Percentiles rank a stretch among this genome's conserved stretches.
phyloP scores from a whole-genome alignment of 2,888 invertebrate genomes.

The Metallyticus violacea region DNA sequence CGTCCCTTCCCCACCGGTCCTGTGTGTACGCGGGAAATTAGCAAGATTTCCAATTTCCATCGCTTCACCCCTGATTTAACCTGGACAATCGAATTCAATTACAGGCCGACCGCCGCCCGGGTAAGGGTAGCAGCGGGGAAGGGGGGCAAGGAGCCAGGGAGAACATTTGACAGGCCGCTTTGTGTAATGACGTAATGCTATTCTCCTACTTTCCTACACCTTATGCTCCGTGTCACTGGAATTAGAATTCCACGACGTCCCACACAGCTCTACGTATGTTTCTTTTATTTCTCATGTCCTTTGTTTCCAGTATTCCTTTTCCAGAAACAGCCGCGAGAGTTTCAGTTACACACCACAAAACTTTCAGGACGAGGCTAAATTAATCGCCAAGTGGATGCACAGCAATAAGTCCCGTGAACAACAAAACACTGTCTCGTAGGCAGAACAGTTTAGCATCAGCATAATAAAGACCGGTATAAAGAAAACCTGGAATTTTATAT shows the following conservation, averaged over 20 bases:
- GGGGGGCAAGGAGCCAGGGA: background rate
- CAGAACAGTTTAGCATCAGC: too few species aligned
- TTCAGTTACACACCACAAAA: background rate
- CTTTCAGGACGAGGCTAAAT: background rate
- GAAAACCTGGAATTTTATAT: too few species aligned
- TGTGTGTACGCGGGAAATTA: conserved; percentile 23
- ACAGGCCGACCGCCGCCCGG: conserved; percentile 12
- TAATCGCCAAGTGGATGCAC: too few species aligned
- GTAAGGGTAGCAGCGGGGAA: conserved; percentile 7
- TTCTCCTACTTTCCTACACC: background rate
- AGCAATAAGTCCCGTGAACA: too few species aligned
- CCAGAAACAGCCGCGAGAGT: too few species aligned
- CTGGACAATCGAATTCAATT: conserved; percentile 29
- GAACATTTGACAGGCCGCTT: conserved; percentile 17
- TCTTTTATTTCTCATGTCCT: background rate
- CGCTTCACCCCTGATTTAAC: conserved; percentile 30
- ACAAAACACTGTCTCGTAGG: too few species aligned
- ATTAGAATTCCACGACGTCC: background rate
- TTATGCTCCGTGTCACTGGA: background rate
- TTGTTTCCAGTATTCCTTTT: background rate
- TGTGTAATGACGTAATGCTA: conserved; percentile 14
- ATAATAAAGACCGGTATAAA: too few species aligned
- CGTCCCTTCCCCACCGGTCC: background rate
- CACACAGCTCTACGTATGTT: background rate
- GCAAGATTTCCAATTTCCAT: conserved; percentile 29